These are phyloP conservation scores for Dicrostonyx torquatus DNA, from an alignment of 2,797 vertebrate genomes.

Conservation along the genomic window DNA sequence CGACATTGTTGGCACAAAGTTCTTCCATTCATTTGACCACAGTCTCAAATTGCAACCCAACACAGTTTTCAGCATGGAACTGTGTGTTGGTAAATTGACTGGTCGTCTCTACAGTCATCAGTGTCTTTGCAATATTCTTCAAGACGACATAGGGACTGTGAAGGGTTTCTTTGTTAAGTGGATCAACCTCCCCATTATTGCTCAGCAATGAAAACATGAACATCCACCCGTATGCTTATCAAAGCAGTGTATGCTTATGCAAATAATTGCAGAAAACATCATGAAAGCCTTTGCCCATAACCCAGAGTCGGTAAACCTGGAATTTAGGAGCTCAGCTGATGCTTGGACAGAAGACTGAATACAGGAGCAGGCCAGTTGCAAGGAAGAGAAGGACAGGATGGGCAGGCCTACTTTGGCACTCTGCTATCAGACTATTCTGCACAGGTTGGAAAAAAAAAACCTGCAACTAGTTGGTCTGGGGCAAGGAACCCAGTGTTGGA, in stretches of 20 bases:
- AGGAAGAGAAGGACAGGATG: too few relatives aligned
- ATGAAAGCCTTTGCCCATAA: background rate
- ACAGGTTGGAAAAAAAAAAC: background rate
- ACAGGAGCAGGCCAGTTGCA: background rate
- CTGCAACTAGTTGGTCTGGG: background rate
- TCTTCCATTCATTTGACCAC: background rate
- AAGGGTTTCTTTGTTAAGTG: background rate
- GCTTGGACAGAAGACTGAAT: background rate
- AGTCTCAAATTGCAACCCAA: background rate
- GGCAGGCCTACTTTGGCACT: background rate
- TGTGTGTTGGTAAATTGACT: background rate
- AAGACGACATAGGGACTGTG: background rate
- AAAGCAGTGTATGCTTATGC: too few relatives aligned
- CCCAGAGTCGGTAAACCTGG: background rate
- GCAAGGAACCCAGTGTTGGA: rapidly evolving
- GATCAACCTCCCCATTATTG: background rate
- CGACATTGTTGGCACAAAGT: background rate
- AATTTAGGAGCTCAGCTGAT: background rate
- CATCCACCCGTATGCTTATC: background rate
- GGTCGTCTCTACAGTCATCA: background rate
- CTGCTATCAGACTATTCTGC: background rate
- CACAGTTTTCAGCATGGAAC: background rate
- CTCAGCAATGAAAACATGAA: background rate
- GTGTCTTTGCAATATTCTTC: background rate
- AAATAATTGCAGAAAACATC: background rate